Conservation (phyloP, 2,113 vertebrate genomes). For the Nettapus auritus region DNA sequence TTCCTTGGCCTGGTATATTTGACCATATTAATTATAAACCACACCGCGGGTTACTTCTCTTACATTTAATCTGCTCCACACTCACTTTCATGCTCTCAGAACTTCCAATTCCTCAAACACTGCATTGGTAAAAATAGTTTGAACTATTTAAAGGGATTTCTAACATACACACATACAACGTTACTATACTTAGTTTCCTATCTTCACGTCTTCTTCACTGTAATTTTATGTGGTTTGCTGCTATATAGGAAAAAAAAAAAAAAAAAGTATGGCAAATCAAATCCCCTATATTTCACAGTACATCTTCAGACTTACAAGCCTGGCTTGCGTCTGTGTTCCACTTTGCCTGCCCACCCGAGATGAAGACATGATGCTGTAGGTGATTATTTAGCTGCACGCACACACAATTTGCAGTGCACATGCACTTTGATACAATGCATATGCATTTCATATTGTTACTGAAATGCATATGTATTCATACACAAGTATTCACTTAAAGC, state of each 20-base stretch:
- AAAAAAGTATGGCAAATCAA: background rate
- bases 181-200: background rate
- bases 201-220: background rate
- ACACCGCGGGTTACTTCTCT: background rate
- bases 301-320: background rate
- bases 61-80: no score
- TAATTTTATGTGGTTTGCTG: background rate
- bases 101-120: accelerated
- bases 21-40: background rate
- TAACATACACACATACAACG: accelerated
- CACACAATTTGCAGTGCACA: accelerated
- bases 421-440: background rate
- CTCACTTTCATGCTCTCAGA: background rate
- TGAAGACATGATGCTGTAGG: accelerated
- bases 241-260: background rate
- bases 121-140: background rate
- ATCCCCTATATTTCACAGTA: accelerated
- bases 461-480: background rate
- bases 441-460: accelerated
- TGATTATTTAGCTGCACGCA: accelerated
- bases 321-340: accelerated
- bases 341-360: background rate
- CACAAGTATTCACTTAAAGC: background rate
- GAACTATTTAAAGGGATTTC: background rate
- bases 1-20: no score